A percentile compares a stretch with the other conserved stretches of the same genome.
Conservation (phyloP, 2,888 invertebrate species). For the Lamellibrachia satsuma region DNA sequence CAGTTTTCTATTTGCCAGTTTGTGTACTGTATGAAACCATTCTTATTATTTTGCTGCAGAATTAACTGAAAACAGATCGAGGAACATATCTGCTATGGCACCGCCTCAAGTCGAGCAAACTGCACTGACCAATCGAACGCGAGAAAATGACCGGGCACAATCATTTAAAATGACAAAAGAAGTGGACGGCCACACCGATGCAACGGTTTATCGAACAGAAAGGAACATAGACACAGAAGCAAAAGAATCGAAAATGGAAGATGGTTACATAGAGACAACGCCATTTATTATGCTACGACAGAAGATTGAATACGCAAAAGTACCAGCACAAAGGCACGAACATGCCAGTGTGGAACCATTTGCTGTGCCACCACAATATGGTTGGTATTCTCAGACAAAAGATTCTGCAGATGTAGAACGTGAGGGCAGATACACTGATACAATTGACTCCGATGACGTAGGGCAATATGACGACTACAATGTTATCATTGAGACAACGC, state of each 20-base stretch:
- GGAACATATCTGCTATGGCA: neutral
- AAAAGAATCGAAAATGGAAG: neutral
- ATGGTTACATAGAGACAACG: neutral
- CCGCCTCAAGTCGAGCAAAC: neutral
- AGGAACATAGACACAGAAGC: neutral
- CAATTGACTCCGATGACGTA: neutral
- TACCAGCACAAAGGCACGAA: neutral
- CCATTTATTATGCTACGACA: neutral
- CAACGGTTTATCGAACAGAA: neutral
- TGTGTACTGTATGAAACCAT: neutral
- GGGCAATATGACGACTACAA: neutral
- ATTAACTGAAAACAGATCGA: neutral
- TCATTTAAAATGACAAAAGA: neutral
- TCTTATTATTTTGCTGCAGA: neutral
- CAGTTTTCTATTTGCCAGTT: neutral
- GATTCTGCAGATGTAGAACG: neutral
- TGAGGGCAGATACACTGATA: neutral
- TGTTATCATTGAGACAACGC: neutral
- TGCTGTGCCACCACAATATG: neutral
- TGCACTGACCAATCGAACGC: neutral
- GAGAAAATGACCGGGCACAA: neutral
- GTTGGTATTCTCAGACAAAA: neutral
- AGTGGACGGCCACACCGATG: neutral
- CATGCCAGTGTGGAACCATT: neutral
- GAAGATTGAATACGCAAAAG: neutral